Percentiles rank a stretch among this genome's conserved stretches.
phyloP scores from a whole-genome alignment of 2,888 invertebrate genomes.

The Coleophora deauratella region DNA sequence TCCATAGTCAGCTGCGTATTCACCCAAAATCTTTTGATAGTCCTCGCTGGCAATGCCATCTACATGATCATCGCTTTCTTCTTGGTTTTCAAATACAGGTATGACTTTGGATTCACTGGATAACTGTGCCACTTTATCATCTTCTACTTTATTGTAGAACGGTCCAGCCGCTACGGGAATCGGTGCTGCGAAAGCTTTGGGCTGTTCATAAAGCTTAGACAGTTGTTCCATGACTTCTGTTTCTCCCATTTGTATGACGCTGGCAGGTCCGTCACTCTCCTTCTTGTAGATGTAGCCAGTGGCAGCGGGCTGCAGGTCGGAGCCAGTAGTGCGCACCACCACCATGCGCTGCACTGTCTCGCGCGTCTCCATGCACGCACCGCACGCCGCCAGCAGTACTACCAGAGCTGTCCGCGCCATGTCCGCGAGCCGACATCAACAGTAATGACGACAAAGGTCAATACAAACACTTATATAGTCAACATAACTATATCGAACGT shows the following conservation, averaged over 20 bases:
- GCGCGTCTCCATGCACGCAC: conserved; percentile 56
- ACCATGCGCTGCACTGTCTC: conserved; percentile 70
- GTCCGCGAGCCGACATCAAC: conserved; percentile 33
- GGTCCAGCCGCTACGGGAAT: conserved; percentile 36
- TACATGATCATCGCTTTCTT: conserved; percentile 30
- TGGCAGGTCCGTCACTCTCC: conserved; percentile 58
- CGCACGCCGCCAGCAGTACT: conserved; percentile 32
- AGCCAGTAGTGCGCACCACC: conserved; percentile 70
- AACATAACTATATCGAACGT: conserved; percentile 50
- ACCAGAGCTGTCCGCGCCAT: conserved; percentile 47
- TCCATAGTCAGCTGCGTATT: conserved; percentile 41
- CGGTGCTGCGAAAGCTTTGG: conserved; percentile 46
- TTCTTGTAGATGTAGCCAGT: conserved; percentile 74
- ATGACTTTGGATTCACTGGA: conserved; percentile 38
- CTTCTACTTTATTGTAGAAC: conserved; percentile 39
- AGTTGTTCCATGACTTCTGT: conserved; percentile 59
- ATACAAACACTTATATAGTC: conserved; percentile 58
- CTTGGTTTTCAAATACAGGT: conserved; percentile 54
- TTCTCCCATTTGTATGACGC: conserved; percentile 61
- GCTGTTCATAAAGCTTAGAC: conserved; percentile 48
- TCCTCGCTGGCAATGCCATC: conserved; percentile 50
- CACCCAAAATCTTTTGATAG: conserved; percentile 42
- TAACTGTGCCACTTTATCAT: conserved; percentile 38
- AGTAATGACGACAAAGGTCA: conserved; percentile 59
- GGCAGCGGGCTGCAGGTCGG: conserved; percentile 75